These are phyloP conservation scores for Herminia tarsipennalis DNA, from an alignment of 2,888 invertebrate species.

Conservation along the genomic window DNA sequence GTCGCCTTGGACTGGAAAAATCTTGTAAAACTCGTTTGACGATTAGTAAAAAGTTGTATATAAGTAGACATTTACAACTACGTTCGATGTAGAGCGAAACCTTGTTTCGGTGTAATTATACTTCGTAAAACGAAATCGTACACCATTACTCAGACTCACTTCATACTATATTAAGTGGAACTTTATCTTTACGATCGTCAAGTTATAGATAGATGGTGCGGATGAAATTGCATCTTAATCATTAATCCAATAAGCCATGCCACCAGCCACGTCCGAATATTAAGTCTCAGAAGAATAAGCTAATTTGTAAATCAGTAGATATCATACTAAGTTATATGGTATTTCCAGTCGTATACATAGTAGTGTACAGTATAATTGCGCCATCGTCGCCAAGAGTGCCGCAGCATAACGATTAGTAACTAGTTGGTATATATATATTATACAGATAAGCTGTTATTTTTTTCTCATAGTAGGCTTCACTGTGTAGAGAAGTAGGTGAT, in stretches of 20 bases:
- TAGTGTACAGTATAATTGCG: too few species aligned
- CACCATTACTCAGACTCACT: background rate
- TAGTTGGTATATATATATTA: constrained; percentile 17
- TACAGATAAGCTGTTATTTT: constrained; percentile 29
- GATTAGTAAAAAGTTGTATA: constrained; percentile 49
- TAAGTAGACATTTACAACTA: constrained; percentile 34
- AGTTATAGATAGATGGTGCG: constrained; percentile 22
- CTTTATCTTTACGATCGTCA: constrained; percentile 17
- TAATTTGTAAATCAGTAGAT: too few species aligned
- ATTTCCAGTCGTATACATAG: too few species aligned
- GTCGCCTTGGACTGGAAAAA: constrained; percentile 37
- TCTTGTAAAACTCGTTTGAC: constrained; percentile 47
- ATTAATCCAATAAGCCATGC: constrained; percentile 1
- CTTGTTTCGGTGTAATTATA: constrained; percentile 25
- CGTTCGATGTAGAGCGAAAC: constrained; percentile 30
- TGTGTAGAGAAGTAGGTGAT: constrained; percentile 35
- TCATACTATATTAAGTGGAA: background rate
- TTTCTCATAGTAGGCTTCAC: constrained; percentile 35
- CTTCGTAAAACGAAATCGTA: constrained; percentile 13
- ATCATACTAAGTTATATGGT: too few species aligned
- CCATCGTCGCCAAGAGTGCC: too few species aligned
- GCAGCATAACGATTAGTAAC: constrained; percentile 5
- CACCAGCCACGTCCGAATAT: too few species aligned
- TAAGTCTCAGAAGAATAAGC: too few species aligned
- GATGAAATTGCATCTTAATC: constrained; percentile 13